phyloP scores from a whole-genome alignment of 2,888 invertebrate species.

The Dendrolimus houi region DNA sequence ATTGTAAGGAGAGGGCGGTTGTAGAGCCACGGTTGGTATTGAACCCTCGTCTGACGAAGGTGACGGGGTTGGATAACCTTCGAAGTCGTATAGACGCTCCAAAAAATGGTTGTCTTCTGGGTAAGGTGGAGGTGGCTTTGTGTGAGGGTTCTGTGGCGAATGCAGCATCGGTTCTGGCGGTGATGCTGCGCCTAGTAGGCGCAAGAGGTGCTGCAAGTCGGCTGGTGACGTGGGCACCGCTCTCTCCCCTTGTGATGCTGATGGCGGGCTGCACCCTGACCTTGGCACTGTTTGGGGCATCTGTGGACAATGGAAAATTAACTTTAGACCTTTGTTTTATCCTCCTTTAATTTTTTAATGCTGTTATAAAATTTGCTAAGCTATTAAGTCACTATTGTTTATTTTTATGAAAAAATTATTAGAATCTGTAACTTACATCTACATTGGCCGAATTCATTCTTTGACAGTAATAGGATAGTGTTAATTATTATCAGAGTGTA shows the following conservation, averaged over 20 bases:
- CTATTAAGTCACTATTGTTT: no score
- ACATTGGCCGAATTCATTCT: no score
- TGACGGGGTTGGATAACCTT: slow-evolving; percentile 65
- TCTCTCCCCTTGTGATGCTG: slow-evolving; percentile 82
- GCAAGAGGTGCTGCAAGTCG: slow-evolving; percentile 62
- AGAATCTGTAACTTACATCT: no score
- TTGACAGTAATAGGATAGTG: no score
- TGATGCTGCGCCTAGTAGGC: slow-evolving; percentile 66
- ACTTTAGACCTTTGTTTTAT: slow-evolving; percentile 6
- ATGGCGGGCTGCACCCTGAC: slow-evolving; percentile 85
- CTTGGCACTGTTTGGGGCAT: slow-evolving; percentile 90
- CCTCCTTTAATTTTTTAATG: not conserved
- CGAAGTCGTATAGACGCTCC: slow-evolving; percentile 69
- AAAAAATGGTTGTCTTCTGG: slow-evolving; percentile 60
- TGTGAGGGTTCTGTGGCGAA: slow-evolving; percentile 59
- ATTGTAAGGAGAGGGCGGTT: slow-evolving; percentile 74
- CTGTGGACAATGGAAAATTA: slow-evolving; percentile 64
- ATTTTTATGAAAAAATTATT: no score
- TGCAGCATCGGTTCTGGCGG: slow-evolving; percentile 67
- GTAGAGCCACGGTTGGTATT: slow-evolving; percentile 73
- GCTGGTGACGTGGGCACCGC: slow-evolving; percentile 76
- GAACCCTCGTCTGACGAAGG: slow-evolving; percentile 74
- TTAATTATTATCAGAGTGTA: no score
- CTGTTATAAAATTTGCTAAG: not conserved
- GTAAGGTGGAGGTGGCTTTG: slow-evolving; percentile 63